These are phyloP conservation scores for Premnoplex brunnescens DNA, from an alignment of 2,797 vertebrate species.

Conservation along the genomic window DNA sequence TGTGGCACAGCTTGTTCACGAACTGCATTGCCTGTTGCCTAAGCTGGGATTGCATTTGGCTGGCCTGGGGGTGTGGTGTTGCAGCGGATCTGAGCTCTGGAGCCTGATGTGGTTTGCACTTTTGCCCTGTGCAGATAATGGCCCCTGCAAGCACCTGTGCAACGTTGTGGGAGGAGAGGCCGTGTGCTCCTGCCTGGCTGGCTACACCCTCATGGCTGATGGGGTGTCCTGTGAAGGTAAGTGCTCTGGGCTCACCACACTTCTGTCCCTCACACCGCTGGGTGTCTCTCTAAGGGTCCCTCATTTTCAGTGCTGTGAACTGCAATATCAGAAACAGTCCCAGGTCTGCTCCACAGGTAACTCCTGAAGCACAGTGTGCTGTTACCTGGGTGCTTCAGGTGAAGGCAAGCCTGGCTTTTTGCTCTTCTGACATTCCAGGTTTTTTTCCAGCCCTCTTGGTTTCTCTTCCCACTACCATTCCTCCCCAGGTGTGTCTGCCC, in stretches of 20 bases:
- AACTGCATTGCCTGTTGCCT: neutral
- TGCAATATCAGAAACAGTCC: neutral
- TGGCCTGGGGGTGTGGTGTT: neutral
- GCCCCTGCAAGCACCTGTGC: conserved; percentile 86
- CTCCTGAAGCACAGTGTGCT: neutral
- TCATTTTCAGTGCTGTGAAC: neutral
- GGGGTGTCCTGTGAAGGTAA: conserved; percentile 84
- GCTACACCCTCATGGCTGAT: conserved; percentile 84
- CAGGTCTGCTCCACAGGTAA: neutral
- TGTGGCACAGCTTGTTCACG: neutral
- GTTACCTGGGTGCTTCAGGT: neutral
- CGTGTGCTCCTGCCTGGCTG: conserved; percentile 86
- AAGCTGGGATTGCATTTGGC: neutral
- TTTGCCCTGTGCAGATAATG: conserved; percentile 75
- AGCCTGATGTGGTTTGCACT: neutral
- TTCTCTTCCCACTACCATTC: neutral
- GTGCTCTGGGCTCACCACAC: neutral
- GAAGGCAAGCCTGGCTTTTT: neutral
- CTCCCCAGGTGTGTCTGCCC: neutral
- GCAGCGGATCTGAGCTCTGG: neutral
- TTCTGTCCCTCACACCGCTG: neutral
- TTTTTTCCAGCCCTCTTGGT: neutral
- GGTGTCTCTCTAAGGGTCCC: neutral
- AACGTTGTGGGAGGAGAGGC: conserved; percentile 56
- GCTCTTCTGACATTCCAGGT: neutral